Percentiles rank a stretch among this genome's conserved stretches.
phyloP scores from a whole-genome alignment of 1,140 invertebrate species.

The Spodoptera litura region DNA sequence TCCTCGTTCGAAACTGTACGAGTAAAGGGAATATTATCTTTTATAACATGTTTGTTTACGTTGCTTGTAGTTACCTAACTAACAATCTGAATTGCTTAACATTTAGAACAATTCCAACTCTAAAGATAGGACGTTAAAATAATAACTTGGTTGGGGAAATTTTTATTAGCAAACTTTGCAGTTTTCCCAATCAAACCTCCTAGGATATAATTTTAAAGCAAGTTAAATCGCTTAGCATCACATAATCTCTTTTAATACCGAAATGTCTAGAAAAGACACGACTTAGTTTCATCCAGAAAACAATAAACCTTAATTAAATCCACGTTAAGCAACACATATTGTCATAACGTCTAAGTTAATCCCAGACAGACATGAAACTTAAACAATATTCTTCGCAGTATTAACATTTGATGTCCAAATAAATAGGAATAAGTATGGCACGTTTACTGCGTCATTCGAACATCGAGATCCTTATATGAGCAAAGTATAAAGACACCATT shows the following conservation, averaged over 20 bases:
- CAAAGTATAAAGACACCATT: constrained; percentile 6
- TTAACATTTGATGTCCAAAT: constrained; percentile 24
- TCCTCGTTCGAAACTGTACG: constrained; percentile 16
- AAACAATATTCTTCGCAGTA: constrained; percentile 2
- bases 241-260: too few relatives aligned
- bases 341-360: background rate
- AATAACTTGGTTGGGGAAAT: too few relatives aligned
- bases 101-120: too few relatives aligned
- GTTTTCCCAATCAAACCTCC: too few relatives aligned
- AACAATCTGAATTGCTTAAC: background rate
- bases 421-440: constrained; percentile 13
- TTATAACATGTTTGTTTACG: background rate
- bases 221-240: too few relatives aligned
- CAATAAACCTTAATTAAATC: background rate
- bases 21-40: background rate
- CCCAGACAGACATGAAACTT: background rate
- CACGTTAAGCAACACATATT: background rate
- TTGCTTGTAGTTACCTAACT: constrained; percentile 19
- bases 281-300: background rate
- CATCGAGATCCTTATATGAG: background rate
- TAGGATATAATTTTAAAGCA: too few relatives aligned
- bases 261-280: too few relatives aligned
- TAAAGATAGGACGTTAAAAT: too few relatives aligned
- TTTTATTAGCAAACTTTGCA: too few relatives aligned
- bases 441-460: constrained; percentile 7